These are phyloP conservation scores for Amiota minor DNA, from an alignment of 2,888 invertebrate genomes.

Conservation along the genomic window DNA sequence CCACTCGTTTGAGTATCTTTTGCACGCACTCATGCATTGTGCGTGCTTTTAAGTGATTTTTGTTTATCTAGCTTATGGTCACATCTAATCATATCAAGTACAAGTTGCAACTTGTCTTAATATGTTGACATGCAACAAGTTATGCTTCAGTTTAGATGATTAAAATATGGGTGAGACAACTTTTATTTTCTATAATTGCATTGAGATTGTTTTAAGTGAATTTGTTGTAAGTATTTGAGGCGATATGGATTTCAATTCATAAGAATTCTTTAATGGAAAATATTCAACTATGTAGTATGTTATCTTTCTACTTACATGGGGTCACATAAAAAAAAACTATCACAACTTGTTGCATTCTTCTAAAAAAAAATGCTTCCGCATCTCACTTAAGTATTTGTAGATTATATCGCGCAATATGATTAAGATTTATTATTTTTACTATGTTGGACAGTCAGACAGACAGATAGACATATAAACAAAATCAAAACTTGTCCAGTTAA, in stretches of 20 bases:
- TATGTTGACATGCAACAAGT: constrained; percentile 39
- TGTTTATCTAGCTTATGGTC: constrained; percentile 34
- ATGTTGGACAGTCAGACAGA: background rate
- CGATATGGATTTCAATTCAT: background rate
- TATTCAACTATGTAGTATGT: no score
- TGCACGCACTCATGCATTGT: constrained; percentile 28
- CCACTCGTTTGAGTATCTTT: background rate
- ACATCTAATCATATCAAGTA: constrained; percentile 15
- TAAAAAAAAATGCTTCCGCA: constrained; percentile 12
- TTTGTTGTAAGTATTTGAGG: background rate
- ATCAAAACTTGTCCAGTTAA: constrained; percentile 9
- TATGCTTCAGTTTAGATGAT: constrained; percentile 32
- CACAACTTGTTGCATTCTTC: background rate
- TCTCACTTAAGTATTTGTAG: constrained; percentile 11
- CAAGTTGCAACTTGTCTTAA: background rate
- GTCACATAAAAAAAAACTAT: no score
- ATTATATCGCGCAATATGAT: background rate
- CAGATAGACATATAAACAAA: background rate
- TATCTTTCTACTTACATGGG: no score
- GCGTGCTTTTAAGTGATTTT: constrained; percentile 42
- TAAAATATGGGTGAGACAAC: constrained; percentile 25
- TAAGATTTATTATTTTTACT: constrained; percentile 23
- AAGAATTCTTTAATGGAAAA: no score
- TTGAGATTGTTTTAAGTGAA: background rate
- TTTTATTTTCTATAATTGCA: background rate